A percentile compares a stretch with the other conserved stretches of the same genome.
These are phyloP conservation scores for Mus spretus DNA, from an alignment of 2,797 vertebrate genomes.

Conservation along the genomic window DNA sequence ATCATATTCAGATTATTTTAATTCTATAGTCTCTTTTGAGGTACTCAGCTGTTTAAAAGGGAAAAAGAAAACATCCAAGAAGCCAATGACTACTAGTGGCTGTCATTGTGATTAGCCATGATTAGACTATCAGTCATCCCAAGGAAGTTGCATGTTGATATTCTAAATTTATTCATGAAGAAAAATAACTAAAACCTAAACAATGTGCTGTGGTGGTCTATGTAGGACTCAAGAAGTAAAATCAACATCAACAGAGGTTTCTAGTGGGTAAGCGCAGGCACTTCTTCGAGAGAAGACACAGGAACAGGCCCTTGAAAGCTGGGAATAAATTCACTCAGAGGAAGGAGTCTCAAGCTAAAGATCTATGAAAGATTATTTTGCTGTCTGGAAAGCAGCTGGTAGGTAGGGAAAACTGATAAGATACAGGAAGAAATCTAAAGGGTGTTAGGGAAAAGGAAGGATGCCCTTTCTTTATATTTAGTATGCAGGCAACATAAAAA, in stretches of 20 bases:
- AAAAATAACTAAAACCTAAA: conserved; percentile 34
- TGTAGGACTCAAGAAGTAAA: neutral
- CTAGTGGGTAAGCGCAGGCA: neutral
- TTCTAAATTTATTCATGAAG: conserved; percentile 31
- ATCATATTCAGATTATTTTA: neutral
- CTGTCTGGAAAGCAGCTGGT: neutral
- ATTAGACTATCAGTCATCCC: neutral
- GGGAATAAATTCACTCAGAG: conserved; percentile 7
- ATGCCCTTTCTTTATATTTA: neutral
- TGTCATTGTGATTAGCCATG: neutral
- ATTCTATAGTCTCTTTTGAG: neutral
- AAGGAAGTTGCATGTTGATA: neutral
- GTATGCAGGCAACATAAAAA: neutral
- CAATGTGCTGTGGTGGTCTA: neutral
- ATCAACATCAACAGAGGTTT: neutral
- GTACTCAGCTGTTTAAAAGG: neutral
- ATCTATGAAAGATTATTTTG: neutral
- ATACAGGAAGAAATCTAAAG: neutral
- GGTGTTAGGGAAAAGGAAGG: neutral
- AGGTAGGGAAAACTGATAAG: neutral
- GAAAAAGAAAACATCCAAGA: neutral
- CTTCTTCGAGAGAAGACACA: neutral
- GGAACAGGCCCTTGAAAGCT: neutral
- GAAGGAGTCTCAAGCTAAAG: neutral
- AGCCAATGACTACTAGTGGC: neutral